Base-by-base conservation (phyloP, 2,113 vertebrate species). In the Heliornis fulica region DNA sequence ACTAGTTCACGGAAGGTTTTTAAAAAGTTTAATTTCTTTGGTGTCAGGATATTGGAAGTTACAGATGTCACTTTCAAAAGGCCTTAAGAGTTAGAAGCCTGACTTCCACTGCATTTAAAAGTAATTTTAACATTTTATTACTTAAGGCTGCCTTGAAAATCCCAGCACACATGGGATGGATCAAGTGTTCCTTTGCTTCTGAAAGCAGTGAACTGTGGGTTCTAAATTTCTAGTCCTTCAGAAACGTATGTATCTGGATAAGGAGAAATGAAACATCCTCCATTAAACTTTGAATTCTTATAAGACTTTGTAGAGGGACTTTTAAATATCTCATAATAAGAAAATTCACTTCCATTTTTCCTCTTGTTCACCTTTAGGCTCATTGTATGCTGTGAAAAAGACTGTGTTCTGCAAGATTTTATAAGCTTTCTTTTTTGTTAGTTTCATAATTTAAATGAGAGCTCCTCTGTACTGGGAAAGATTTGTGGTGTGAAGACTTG, bases 11-110 rank as follows among this genome's bases (percentile, higher is more conserved):
- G 54, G 48, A 71, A 76, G 8, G 17, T 72, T 76, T 83, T 83
- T 75, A 8, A 90, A 90, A 90, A 61, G 50, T 83, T 94, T 77
- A 53, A 83, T 94, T 93, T 92, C 10, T 92, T 83, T 86, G 11
- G 5, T 80, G 93, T 75, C 22, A 88, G 54, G 41, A 38, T 77
- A 78, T 38, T 74, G 50, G 34, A 80, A 90, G 29, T 54, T 78
- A 64, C 32, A 40, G 70, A 51, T 48, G 32, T 5, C 1, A 68
- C 68, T 87, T 97, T 93, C 53, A 79, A 21, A 17, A 64, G 54
- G 32, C 70, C 71, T 80, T 80, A 46, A 72, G 45, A 89, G 15
- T 50, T 86, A 36, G 22, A 78, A 70, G 17, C 59, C 34, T 87
- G 53, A 31, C 20, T 93, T 9, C 18, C 11, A 32, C n/a, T 82